Evolutionary conservation across 1,140 invertebrate genomes (phyloP), one percentile per base, ranked within the genome.

Genomic region (Aleiodes sp.): DNA sequence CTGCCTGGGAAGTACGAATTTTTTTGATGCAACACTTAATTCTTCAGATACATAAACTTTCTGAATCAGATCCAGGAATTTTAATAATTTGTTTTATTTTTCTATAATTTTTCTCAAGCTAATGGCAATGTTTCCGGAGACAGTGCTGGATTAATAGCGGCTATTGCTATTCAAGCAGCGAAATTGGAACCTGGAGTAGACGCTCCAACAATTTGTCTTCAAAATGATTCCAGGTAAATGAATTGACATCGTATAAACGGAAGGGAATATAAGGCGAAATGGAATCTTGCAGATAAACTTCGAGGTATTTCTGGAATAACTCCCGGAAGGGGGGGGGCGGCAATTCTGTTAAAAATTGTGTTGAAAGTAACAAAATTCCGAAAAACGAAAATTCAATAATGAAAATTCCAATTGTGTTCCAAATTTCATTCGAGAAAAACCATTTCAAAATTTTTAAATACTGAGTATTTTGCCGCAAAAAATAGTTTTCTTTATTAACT

Each of bases 101-200:
- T n/a, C n/a, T n/a, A 41, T 35, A 39, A 61, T 63, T 69, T 77
- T 74, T 16, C n/a, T n/a, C n/a, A n/a, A 87, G 86, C 68, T 29
- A 85, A 82, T 72, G 86, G 86, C 12, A 72, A 75, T 69, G 83
- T 82, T 39, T 85, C 84, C 0, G 79, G 75, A 37, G 77, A 86
- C 14, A 86, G 84, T 70, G 81, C 86, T 43, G 86, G 86, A 4
- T 73, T 86, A 59, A 82, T 87, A 71, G 82, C 84, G 52, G 85
- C 86, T 8, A 84, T 87, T 64, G 80, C 83, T 2, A 79, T 84
- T 68, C 76, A 84, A 74, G 84, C 78, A 33, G 78, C 76, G 35
- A 84, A 86, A 75, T 70, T 87, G n/a, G 84, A 87, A 43, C 81
- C 83, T 24, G 70, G 72, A 31, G 80, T 78, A 9, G 75, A 78